These are phyloP conservation scores for Halcyon chelicuti DNA, from an alignment of 2,797 vertebrate species.

Conservation along the genomic window DNA sequence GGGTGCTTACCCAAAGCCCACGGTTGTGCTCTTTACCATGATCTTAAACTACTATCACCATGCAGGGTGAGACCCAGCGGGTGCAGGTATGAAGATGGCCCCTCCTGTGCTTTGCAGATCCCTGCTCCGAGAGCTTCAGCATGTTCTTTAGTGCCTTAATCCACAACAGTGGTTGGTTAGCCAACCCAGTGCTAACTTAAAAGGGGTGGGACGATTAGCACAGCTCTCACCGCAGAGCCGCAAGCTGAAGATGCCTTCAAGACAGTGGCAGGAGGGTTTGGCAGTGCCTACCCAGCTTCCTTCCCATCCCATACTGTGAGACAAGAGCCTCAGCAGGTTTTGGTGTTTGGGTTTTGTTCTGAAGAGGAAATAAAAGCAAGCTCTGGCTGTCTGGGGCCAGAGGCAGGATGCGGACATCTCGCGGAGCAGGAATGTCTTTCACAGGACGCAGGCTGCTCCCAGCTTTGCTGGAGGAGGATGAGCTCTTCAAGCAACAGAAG, in stretches of 20 bases:
- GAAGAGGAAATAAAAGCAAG: background rate
- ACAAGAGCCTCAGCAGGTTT: background rate
- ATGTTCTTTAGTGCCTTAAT: accelerated
- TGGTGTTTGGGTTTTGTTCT: background rate
- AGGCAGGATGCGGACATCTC: background rate
- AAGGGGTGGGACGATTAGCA: background rate
- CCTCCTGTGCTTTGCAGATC: background rate
- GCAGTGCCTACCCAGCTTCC: background rate
- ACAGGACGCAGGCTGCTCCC: background rate
- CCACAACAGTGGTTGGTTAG: accelerated
- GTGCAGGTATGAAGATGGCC: background rate
- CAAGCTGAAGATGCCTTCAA: background rate
- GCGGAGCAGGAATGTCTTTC: background rate
- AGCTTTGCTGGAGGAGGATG: background rate
- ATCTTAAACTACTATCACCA: background rate
- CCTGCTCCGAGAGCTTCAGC: accelerated
- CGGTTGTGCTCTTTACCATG: accelerated
- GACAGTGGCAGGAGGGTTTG: background rate
- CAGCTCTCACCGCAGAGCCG: accelerated
- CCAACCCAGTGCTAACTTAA: accelerated
- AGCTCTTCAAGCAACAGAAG: background rate
- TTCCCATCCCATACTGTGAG: accelerated
- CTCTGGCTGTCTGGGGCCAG: background rate
- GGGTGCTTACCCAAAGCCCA: background rate
- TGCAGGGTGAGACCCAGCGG: background rate